Evolutionary conservation across 2,113 vertebrate species (phyloP).

Genomic region (Barbus barbus): DNA sequence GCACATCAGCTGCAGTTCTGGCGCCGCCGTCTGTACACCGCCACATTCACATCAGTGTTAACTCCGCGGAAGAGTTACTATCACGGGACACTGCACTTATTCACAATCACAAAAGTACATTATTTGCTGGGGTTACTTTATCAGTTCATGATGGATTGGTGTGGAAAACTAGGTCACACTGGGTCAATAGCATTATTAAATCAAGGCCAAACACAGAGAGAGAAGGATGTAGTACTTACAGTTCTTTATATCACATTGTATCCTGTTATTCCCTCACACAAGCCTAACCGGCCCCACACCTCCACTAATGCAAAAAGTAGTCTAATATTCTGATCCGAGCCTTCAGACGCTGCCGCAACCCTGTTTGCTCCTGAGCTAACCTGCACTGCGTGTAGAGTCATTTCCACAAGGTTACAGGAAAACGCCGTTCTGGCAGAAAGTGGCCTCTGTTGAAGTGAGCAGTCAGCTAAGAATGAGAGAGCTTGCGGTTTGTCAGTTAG

Average conservation of each 20-base stretch:
- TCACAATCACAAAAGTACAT: too few relatives aligned
- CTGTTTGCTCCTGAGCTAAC: background rate
- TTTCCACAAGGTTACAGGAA: conserved; percentile 36
- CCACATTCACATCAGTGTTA: too few relatives aligned
- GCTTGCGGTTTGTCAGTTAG: background rate
- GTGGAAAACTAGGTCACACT: background rate
- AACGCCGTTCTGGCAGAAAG: conserved; percentile 1
- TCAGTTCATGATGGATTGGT: background rate
- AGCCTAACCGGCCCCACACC: background rate
- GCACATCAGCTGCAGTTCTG: too few relatives aligned
- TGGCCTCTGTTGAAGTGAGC: background rate
- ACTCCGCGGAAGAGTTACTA: too few relatives aligned
- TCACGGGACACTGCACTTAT: too few relatives aligned
- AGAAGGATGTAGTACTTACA: background rate
- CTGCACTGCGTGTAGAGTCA: background rate
- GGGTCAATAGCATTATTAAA: background rate
- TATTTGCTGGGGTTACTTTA: too few relatives aligned
- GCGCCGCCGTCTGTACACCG: too few relatives aligned
- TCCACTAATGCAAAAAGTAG: background rate
- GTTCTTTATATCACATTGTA: background rate
- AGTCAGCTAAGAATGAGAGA: background rate
- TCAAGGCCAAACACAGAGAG: background rate
- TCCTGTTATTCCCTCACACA: background rate
- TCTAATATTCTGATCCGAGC: background rate
- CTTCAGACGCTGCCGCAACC: background rate